Base-by-base conservation (phyloP, 2,888 invertebrate genomes). In the Ichneumon xanthorius region DNA sequence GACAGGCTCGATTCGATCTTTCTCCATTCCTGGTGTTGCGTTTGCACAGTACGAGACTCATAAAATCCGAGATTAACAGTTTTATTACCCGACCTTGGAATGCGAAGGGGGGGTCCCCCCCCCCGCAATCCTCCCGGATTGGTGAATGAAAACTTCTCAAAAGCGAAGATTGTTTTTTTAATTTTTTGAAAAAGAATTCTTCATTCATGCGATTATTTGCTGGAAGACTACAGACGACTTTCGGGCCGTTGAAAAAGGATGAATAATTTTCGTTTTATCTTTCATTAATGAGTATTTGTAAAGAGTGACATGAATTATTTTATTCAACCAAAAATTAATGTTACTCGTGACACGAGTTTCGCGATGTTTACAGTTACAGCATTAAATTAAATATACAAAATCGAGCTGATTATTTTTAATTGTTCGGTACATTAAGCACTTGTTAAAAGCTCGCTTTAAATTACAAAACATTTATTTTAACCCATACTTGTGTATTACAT, bases 1-100 rank as follows among this genome's bases (percentile, higher is more conserved):
- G 93, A 93, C 93, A 92, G 81, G 19, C 78, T 63, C 68, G 30
- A 45, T 45, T 55, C 75, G 77, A 65, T 76, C 67, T 76, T 72
- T 76, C 22, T 58, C 16, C 71, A 55, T 84, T 77, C 30, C 71
- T 55, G 55, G 45, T 53, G 61, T 33, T 70, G 71, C 48, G 58
- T 30, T 30, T 70, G 65, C 40, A 33, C 30, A 76, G 61, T 40
- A 48, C 63, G 37, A 53, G 65, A 73, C 55, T 61, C 73, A 79
- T 79, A 70, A 67, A 30, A 55, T 75, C 81, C 81, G 84, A 81
- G 81, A 85, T 83, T 85, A 86, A 86, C 76, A 86, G 67, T 87
- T 86, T 86, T 87, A 87, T 85, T 85, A 79, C 79, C 80, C 72
- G 78, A 68, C 68, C 79, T 79, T 82, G 86, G 87, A 87, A 87